These are phyloP conservation scores for Crenichthys baileyi DNA, from an alignment of 2,797 vertebrate genomes.

Conservation along the genomic window DNA sequence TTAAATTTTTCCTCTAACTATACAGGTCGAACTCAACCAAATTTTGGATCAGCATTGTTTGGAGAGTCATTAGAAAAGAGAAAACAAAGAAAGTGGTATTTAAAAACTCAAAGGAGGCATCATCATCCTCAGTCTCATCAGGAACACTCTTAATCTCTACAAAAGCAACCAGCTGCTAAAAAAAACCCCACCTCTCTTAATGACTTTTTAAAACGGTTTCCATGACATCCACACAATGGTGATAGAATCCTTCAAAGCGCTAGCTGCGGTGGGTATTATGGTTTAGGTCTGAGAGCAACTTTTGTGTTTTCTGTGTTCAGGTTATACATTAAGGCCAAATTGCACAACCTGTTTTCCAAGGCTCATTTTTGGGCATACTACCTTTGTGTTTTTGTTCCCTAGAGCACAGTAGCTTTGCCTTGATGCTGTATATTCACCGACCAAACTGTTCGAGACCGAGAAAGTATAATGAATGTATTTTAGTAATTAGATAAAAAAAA, in stretches of 20 bases:
- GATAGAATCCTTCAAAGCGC: constrained; percentile 32
- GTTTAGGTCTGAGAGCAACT: constrained; percentile 29
- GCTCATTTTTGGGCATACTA: constrained; percentile 51
- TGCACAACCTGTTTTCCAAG: constrained; percentile 41
- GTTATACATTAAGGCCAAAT: constrained; percentile 53
- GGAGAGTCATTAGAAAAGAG: constrained; percentile 5
- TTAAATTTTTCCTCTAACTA: no score
- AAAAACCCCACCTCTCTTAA: constrained; percentile 1
- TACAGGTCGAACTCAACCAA: no score
- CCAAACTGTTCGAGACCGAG: neutral
- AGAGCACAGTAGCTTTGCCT: constrained; percentile 52
- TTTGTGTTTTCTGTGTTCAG: constrained; percentile 39
- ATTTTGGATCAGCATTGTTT: no score
- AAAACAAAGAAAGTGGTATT: neutral
- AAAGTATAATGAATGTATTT: no score
- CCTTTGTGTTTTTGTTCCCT: constrained; percentile 54
- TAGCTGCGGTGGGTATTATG: constrained; percentile 18
- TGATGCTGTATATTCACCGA: constrained; percentile 50
- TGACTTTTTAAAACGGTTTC: constrained; percentile 42
- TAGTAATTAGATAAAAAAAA: no score
- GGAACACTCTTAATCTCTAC: neutral
- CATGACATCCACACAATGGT: constrained; percentile 38
- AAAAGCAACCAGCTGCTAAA: constrained; percentile 32
- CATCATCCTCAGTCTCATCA: no score
- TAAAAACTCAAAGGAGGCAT: no score